Conservation (phyloP, 1,140 invertebrate species). For the Apis dorsata region DNA sequence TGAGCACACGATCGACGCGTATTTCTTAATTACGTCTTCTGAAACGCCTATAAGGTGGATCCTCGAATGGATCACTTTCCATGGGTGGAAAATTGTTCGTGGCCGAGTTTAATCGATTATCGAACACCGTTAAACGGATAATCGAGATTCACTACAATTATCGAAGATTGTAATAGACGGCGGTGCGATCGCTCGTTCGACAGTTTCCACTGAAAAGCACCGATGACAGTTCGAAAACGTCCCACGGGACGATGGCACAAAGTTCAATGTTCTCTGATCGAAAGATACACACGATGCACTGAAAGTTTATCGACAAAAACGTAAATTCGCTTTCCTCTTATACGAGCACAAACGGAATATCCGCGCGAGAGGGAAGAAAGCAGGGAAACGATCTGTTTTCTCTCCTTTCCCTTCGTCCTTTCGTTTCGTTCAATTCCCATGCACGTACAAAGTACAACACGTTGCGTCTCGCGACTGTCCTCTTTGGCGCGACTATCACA, state of each 20-base stretch:
- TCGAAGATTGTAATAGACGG: background rate
- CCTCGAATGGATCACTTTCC: constrained; percentile 76
- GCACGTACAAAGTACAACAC: constrained; percentile 21
- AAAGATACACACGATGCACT: constrained; percentile 41
- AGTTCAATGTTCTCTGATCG: constrained; percentile 30
- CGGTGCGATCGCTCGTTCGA: background rate
- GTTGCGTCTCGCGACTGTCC: constrained; percentile 35
- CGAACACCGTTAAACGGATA: background rate
- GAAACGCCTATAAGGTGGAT: constrained; percentile 73
- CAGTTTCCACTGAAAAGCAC: background rate
- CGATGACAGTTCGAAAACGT: constrained; percentile 34
- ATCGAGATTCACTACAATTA: background rate
- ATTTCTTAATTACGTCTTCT: constrained; percentile 67
- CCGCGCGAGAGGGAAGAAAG: background rate
- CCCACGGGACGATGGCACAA: background rate
- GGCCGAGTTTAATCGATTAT: background rate
- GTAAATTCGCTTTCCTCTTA: background rate
- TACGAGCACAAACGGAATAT: constrained; percentile 36
- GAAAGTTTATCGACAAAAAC: background rate
- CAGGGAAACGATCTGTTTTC: constrained; percentile 6
- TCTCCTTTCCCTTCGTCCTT: background rate
- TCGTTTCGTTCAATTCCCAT: background rate
- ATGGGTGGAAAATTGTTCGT: constrained; percentile 64
- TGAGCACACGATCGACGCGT: background rate
- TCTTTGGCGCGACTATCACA: constrained; percentile 54